Conservation (phyloP, 2,113 vertebrate species). For the Promerops cafer region DNA sequence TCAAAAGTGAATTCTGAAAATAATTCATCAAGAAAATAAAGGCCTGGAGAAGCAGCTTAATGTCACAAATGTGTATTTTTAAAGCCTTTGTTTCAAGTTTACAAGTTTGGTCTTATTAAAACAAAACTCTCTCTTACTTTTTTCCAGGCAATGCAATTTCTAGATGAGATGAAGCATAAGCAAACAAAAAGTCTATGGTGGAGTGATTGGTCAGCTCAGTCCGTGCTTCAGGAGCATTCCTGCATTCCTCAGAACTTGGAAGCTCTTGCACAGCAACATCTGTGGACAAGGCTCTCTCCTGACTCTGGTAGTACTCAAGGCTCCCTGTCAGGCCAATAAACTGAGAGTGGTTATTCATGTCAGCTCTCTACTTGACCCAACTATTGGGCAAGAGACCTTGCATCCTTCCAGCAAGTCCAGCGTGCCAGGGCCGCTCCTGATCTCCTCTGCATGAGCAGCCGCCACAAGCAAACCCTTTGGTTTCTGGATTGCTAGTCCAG, state of each 20-base stretch:
- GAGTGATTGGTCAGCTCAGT: neutral
- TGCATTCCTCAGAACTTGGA: neutral
- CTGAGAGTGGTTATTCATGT: neutral
- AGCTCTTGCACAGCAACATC: neutral
- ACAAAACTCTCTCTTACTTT: fast-evolving
- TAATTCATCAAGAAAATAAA: neutral
- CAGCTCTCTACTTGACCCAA: neutral
- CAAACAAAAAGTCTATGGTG: neutral
- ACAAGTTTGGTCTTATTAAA: neutral
- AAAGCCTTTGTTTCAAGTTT: neutral
- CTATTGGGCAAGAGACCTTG: neutral
- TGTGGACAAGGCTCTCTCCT: neutral
- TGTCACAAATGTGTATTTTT: neutral
- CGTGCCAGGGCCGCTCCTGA: neutral
- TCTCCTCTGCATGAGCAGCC: neutral
- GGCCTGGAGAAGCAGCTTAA: neutral
- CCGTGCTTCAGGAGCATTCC: neutral
- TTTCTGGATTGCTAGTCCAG: neutral
- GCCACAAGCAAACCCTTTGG: neutral
- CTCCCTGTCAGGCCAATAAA: neutral
- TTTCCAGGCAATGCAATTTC: neutral
- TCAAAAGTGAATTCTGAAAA: neutral
- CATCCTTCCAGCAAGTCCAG: neutral
- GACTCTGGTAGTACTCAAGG: fast-evolving
- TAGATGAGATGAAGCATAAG: neutral